phyloP scores from a whole-genome alignment of 1,140 invertebrate genomes.

The Nephila pilipes region DNA sequence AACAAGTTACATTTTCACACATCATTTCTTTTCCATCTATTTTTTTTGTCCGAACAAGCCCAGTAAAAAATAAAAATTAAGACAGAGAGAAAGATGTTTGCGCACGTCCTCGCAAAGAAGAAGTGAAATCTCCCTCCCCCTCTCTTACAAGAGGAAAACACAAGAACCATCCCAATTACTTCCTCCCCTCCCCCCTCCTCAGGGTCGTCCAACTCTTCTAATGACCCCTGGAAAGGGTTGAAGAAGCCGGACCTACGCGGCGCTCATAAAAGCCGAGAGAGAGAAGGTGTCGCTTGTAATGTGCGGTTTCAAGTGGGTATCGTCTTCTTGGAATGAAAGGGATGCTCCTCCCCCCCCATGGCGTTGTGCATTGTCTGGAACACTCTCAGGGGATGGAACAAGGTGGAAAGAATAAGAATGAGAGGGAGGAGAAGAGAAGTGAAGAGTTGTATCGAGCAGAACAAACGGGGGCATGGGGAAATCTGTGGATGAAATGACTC shows the following conservation, averaged over 20 bases:
- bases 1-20: neutral
- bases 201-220: conserved; percentile 22
- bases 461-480: neutral
- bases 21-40: neutral
- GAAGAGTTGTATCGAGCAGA: neutral
- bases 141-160: neutral
- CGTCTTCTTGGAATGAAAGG: neutral
- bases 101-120: neutral
- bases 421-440: too few relatives aligned
- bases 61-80: too few relatives aligned
- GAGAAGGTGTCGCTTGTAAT: neutral
- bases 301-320: conserved; percentile 17
- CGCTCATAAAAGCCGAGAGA: neutral
- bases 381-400: too few relatives aligned
- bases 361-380: neutral
- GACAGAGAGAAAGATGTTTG: neutral
- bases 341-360: neutral
- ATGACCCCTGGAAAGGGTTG: conserved; percentile 12
- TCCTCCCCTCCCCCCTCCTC: neutral
- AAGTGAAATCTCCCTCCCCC: neutral
- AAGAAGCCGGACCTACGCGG: neutral
- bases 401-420: too few relatives aligned
- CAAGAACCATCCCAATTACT: conserved; percentile 21
- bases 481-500: neutral
- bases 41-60: neutral